These are phyloP conservation scores for Acipenser transmontanus DNA, from an alignment of 2,797 vertebrate genomes.

Conservation along the genomic window DNA sequence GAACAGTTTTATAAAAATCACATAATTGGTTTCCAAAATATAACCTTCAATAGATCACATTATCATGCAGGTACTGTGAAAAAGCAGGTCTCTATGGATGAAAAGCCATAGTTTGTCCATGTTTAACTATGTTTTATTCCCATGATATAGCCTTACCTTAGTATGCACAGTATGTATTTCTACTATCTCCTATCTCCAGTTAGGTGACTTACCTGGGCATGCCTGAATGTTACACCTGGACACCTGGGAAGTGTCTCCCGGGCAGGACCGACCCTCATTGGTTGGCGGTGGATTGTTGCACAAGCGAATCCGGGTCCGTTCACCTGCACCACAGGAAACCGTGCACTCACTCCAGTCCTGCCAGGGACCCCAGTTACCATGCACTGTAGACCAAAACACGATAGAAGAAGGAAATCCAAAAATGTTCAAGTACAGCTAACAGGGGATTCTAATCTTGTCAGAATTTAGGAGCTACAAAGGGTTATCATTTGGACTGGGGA, in stretches of 20 bases:
- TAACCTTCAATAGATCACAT: no score
- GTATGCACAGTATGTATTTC: no score
- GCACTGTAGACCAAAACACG: constrained; percentile 54
- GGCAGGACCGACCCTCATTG: constrained; percentile 68
- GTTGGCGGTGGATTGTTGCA: constrained; percentile 70
- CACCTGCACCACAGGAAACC: constrained; percentile 79
- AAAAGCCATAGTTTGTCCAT: no score
- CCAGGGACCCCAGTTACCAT: constrained; percentile 87
- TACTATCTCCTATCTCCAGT: not conserved
- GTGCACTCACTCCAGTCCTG: constrained; percentile 83
- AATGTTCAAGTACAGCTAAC: no score
- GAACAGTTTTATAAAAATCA: no score
- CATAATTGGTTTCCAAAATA: no score
- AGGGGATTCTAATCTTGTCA: no score
- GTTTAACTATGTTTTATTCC: no score
- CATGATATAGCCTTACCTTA: no score
- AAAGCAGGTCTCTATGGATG: no score
- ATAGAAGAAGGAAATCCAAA: not conserved
- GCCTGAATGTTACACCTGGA: constrained; percentile 76
- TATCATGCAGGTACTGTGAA: no score
- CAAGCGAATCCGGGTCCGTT: constrained; percentile 68
- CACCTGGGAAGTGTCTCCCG: constrained; percentile 81
- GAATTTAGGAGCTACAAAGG: no score
- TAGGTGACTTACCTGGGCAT: constrained; percentile 74
- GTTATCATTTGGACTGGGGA: rapidly evolving